A percentile compares a stretch with the other conserved stretches of the same genome.
Evolutionary conservation across 53 echinoderm and acorn worm genomes (phyloP).

Genomic region (Echinometra lucunter): DNA sequence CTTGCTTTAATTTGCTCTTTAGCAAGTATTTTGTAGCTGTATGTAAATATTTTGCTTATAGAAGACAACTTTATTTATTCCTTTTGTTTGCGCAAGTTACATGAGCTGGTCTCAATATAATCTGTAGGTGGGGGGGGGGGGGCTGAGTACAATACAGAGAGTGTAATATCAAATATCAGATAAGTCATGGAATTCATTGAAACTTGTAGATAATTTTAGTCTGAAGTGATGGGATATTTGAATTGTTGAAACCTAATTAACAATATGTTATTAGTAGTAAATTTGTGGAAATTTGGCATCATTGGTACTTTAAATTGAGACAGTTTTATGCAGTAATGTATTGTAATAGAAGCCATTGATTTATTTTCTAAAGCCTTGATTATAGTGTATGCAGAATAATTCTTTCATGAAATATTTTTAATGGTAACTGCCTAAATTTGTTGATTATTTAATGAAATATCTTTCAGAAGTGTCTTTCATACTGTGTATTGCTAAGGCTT

Average conservation of each 20-base stretch:
- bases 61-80: conserved; percentile 4
- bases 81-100: conserved; percentile 43
- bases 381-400: neutral
- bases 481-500: neutral
- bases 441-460: neutral
- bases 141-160: too few relatives aligned
- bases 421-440: neutral
- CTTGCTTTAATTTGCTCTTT: neutral
- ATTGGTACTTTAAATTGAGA: neutral
- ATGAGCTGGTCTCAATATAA: conserved; percentile 33
- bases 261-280: neutral
- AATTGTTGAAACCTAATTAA: neutral
- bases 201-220: neutral
- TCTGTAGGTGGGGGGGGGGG: too few relatives aligned
- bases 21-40: neutral
- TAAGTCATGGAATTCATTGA: too few relatives aligned
- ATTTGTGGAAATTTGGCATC: neutral
- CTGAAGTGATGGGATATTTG: neutral
- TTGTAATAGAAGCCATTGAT: neutral
- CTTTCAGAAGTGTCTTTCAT: conserved; percentile 2
- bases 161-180: too few relatives aligned
- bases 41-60: neutral
- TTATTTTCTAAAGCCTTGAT: conserved; percentile 2
- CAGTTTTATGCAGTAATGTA: neutral
- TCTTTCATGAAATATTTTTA: neutral